These are phyloP conservation scores for Netelia inedita DNA, from an alignment of 2,888 invertebrate species.

Conservation along the genomic window DNA sequence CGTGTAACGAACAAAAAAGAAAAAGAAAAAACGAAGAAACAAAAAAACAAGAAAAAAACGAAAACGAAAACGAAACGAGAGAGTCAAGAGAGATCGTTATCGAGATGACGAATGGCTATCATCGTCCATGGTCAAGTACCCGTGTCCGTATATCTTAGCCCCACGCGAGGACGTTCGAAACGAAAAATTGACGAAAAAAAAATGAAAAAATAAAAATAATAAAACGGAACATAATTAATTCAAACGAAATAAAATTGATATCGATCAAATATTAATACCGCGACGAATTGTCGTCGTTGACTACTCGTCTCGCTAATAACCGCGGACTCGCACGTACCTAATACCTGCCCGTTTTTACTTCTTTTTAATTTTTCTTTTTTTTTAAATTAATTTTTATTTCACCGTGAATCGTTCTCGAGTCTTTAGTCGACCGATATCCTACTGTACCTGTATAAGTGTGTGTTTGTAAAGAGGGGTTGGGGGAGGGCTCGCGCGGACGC, in stretches of 20 bases:
- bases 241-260: constrained; percentile 19
- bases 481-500: constrained; percentile 60
- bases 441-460: not conserved
- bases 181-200: constrained; percentile 16
- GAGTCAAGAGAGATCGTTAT: constrained; percentile 70
- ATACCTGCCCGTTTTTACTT: not conserved
- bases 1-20: constrained; percentile 2
- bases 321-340: too few relatives aligned
- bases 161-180: constrained; percentile 31
- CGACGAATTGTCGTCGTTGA: constrained; percentile 3
- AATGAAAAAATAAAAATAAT: not conserved
- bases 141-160: constrained; percentile 23
- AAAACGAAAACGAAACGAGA: constrained; percentile 60
- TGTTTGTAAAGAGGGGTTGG: constrained; percentile 9
- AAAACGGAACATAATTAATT: constrained; percentile 38
- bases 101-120: constrained; percentile 72
- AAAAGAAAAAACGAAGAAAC: constrained; percentile 14
- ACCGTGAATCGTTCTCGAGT: not conserved
- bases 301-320: not conserved
- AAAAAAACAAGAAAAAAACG: constrained; percentile 12
- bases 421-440: constrained; percentile 8
- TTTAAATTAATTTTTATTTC: not conserved
- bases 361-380: not conserved
- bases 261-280: not conserved
- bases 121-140: constrained; percentile 38